A percentile compares a stretch with the other conserved stretches of the same genome.
Evolutionary conservation across 2,888 invertebrate species (phyloP).

Genomic region (Chaitophorus viminalis): DNA sequence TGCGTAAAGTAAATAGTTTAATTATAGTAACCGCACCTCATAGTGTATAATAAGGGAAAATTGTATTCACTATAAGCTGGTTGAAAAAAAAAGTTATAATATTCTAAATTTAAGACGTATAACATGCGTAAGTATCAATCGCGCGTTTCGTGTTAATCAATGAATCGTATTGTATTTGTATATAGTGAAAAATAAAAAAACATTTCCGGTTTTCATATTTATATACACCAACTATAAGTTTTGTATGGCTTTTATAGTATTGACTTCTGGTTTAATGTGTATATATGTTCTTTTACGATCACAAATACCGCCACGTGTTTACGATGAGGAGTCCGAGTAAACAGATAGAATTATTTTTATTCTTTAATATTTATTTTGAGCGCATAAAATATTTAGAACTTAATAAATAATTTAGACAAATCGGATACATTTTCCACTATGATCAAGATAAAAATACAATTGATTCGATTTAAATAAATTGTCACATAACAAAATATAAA

Average conservation of each 20-base stretch:
- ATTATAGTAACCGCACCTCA: neutral
- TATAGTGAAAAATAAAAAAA: slow-evolving; percentile 12
- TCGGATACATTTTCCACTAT: neutral
- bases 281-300: slow-evolving; percentile 59
- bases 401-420: neutral
- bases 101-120: neutral
- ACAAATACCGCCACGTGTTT: slow-evolving; percentile 44
- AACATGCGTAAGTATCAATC: slow-evolving; percentile 19
- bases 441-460: neutral
- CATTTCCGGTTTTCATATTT: slow-evolving; percentile 56
- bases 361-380: slow-evolving; percentile 35
- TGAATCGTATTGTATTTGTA: too few species aligned
- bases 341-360: slow-evolving; percentile 44
- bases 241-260: slow-evolving; percentile 52
- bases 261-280: slow-evolving; percentile 61
- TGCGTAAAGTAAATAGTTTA: neutral
- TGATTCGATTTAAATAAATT: neutral
- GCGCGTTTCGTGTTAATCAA: slow-evolving; percentile 33
- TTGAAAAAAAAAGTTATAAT: neutral
- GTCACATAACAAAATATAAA: neutral
- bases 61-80: neutral
- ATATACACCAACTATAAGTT: slow-evolving; percentile 20
- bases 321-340: slow-evolving; percentile 35
- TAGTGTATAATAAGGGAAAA: neutral
- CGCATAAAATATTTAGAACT: slow-evolving; percentile 31